Percentiles rank a stretch among this genome's conserved stretches.
phyloP scores from a whole-genome alignment of 2,797 vertebrate species.

The Sibirionetta formosa region DNA sequence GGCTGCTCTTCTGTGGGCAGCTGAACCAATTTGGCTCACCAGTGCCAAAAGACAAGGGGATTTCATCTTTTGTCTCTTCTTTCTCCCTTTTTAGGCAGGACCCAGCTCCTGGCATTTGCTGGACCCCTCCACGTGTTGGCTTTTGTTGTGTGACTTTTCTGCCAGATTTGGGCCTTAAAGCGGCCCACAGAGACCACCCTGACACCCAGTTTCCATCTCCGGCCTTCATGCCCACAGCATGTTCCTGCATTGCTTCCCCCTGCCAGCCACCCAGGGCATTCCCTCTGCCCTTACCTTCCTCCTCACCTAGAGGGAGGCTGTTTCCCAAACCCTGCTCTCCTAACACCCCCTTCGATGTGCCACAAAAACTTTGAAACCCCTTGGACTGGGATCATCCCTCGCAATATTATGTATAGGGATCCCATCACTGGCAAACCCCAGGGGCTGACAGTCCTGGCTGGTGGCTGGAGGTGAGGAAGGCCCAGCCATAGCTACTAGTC shows the following conservation, averaged over 20 bases:
- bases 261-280: neutral
- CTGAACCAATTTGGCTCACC: neutral
- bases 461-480: neutral
- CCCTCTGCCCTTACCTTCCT: neutral
- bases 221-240: neutral
- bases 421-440: rapidly evolving
- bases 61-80: neutral
- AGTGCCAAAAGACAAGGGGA: rapidly evolving
- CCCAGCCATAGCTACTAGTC: neutral
- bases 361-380: neutral
- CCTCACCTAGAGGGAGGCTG: rapidly evolving
- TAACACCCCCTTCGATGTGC: neutral
- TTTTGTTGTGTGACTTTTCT: neutral
- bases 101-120: neutral
- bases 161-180: neutral
- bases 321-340: neutral
- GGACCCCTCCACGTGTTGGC: neutral
- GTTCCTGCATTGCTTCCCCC: neutral
- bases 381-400: neutral
- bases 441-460: neutral
- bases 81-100: neutral
- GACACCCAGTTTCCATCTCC: neutral
- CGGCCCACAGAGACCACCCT: rapidly evolving
- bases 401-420: rapidly evolving
- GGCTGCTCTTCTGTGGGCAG: neutral